Base-by-base conservation (phyloP, 2,113 vertebrate species). In the Odontesthes bonariensis region DNA sequence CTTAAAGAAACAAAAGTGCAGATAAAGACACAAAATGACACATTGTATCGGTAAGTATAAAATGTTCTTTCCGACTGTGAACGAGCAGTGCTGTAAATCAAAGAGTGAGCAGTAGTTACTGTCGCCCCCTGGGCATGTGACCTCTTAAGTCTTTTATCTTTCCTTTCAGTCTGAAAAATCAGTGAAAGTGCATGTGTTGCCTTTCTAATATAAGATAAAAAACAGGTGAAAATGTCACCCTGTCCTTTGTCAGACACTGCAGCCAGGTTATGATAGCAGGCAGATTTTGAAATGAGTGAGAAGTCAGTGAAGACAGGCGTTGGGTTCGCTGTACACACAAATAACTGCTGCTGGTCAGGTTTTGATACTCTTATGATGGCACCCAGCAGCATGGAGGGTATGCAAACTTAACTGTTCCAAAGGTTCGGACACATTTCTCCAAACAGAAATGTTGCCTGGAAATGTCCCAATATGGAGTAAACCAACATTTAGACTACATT, bases 341-440 rank as follows among this genome's bases (percentile, higher is more conserved):
- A 35, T 8, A 35, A 5, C 8, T 4, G 5, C 35, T 35, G 35
- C 5, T 35, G 35, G 8, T 35, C n/a, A n/a, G n/a, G n/a, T n/a
- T n/a, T n/a, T n/a, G n/a, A n/a, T n/a, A 27, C 27, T 27, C 27
- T 27, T 27, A 3, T 2, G 1, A 27, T 27, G 42, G 42, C 42
- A 44, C 35, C 32, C 32, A 22, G 23, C 8, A 14, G 2, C 59
- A n/a, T 52, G 32, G 55, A 63, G 40, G 49, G 63, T 31, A 11
- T 54, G 33, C 58, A 57, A 27, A 54, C 65, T 33, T 49, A n/a
- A 9, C 52, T 54, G 19, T 73, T 62, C 16, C 47, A 11, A 52
- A 67, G 56, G 49, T 54, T 56, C 22, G 87, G 83, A 89, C 59
- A 86, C 85, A 88, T 70, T 77, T 77, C 38, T 79, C 14, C 47